Evolutionary conservation across 2,888 invertebrate genomes (phyloP).

Genomic region (Andrena fulva): DNA sequence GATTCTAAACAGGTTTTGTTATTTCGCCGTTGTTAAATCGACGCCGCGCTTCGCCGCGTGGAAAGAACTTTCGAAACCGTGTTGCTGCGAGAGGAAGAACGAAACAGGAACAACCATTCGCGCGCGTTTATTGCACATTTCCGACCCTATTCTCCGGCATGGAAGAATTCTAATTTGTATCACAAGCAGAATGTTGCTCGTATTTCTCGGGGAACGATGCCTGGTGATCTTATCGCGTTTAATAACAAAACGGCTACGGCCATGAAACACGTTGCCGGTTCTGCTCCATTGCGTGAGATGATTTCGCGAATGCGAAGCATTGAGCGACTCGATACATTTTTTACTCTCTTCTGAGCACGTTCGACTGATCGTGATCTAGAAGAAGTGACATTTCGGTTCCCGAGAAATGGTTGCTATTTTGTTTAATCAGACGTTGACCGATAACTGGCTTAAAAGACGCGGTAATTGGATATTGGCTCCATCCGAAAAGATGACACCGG

Average conservation of each 20-base stretch:
- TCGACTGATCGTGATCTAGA: neutral
- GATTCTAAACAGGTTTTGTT: neutral
- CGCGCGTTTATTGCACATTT: constrained; percentile 61
- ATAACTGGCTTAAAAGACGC: constrained; percentile 13
- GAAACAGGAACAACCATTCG: constrained; percentile 18
- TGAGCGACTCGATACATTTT: neutral
- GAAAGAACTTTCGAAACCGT: neutral
- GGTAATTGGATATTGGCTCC: constrained; percentile 6
- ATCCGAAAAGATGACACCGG: constrained; percentile 13
- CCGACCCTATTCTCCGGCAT: constrained; percentile 53
- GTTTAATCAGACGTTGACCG: constrained; percentile 37
- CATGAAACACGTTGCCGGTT: neutral
- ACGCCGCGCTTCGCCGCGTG: neutral
- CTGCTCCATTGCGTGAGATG: neutral
- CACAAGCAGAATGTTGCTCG: constrained; percentile 5
- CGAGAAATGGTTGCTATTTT: neutral
- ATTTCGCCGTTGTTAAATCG: constrained; percentile 22
- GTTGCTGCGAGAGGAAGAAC: neutral
- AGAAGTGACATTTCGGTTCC: neutral
- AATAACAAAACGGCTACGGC: constrained; percentile 26
- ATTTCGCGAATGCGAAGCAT: neutral
- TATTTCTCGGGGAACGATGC: constrained; percentile 29
- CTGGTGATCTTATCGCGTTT: constrained; percentile 29
- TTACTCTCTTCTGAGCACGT: neutral
- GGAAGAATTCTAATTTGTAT: constrained; percentile 58